Base-by-base conservation (phyloP, 1,140 invertebrate genomes). In the Papilio dardanus region DNA sequence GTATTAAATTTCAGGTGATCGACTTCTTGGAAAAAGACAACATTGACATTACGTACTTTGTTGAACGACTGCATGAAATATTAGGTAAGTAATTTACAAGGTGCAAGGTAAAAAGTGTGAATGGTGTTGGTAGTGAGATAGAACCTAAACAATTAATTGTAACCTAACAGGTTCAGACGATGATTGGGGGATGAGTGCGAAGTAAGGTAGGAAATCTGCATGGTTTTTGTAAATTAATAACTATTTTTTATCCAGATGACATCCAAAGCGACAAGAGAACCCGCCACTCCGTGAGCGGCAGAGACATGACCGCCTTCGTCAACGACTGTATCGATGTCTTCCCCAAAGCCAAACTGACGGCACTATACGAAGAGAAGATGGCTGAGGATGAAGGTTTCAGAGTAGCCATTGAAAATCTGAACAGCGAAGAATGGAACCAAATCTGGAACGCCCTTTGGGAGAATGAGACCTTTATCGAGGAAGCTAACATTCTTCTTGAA, bases 331-430 rank as follows among this genome's bases (percentile, higher is more conserved):
- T 88, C 54, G 76, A 40, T 5, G 6, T 77, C 1, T 89, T 92
- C 79, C 91, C 91, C 6, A 88, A 89, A 73, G 89, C 78, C 0
- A 86, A 89, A 42, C 62, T 93, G 19, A 65, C 74, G 2, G 90
- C 87, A n/a, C 84, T 93, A 1, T 90, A 79, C 74, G 80, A 93
- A 1, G 62, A 89, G 75, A 93, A 93, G 62, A 77, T 88, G n/a
- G 82, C 78, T 33, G 86, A 87, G 24, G 85, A 91, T 30, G 88
- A 84, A 65, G 85, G 80, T 8, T 93, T 93, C 83, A 86, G 68
- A 28, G 73, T 74, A 0, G 87, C 89, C 21, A 88, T 93, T 74
- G 82, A 87, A 10, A 90, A 87, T 31, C 81, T 93, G 0, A 21
- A 84, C n/a, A 84, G 83, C 24, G 87, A 90, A 1, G 90, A 93